phyloP scores from a whole-genome alignment of 2,888 invertebrate species.

The Dioctria linearis region DNA sequence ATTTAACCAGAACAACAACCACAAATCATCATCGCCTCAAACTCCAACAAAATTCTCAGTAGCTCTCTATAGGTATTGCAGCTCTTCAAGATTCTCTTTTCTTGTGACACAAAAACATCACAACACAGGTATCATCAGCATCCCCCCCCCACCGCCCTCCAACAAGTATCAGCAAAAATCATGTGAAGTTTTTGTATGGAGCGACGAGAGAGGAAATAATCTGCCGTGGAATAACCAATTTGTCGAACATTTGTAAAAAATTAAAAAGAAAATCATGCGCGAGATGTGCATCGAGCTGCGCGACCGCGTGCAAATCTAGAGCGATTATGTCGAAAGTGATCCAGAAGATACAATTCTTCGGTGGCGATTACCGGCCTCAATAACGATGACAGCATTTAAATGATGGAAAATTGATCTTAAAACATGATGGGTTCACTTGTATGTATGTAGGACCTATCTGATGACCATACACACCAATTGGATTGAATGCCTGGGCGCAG shows the following conservation, averaged over 20 bases:
- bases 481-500: no score
- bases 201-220: constrained; percentile 17
- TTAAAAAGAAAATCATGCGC: background rate
- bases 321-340: constrained; percentile 22
- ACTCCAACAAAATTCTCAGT: background rate
- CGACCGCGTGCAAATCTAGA: constrained; percentile 2
- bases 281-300: background rate
- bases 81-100: background rate
- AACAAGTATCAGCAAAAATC: background rate
- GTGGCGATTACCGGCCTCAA: constrained; percentile 17
- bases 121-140: no score
- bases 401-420: constrained; percentile 36
- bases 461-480: background rate
- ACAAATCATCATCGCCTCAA: constrained; percentile 36
- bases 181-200: background rate
- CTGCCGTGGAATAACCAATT: constrained; percentile 24
- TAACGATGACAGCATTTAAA: constrained; percentile 37
- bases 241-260: constrained; percentile 48
- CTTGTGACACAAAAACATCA: background rate
- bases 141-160: no score
- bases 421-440: constrained; percentile 16
- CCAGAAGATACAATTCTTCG: background rate
- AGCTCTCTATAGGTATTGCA: background rate
- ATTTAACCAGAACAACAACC: constrained; percentile 16
- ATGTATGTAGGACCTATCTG: constrained; percentile 18